Base-by-base conservation (phyloP, 2,113 vertebrate species). In the Sorex fumeus region DNA sequence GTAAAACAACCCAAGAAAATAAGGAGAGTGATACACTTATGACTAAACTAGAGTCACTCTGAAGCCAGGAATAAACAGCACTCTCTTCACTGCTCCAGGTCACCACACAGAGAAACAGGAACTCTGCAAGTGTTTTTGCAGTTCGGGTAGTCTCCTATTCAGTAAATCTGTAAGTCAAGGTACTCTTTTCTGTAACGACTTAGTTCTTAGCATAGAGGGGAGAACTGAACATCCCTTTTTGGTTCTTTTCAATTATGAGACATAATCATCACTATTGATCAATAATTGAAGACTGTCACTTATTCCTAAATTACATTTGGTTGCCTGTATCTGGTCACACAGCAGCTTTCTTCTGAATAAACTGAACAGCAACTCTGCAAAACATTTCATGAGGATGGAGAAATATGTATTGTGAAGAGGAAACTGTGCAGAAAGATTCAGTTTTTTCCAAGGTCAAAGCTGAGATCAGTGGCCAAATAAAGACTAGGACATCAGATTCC, bases 401-500 rank as follows among this genome's bases (percentile, higher is more conserved):
- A 50, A 87, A 47, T 18, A 66, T 75, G 25, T 16, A 74, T 70
- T 50, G 74, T 91, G 18, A 53, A 91, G 60, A 28, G 47, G 28
- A 87, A 91, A 90, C 72, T 84, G n/a, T 27, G n/a, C 30, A 47
- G 53, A 90, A 84, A 93, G 86, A 84, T 45, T 77, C 79, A 88
- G n/a, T 27, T 75, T 94, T 91, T 83, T 67, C 76, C 69, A 86
- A 90, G 62, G 79, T 81, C 75, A 87, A 82, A 87, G 66, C 30
- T 93, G 92, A 96, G 74, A 30, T 87, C 92, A 87, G 27, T 74
- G 74, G 45, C 75, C 57, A 79, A 76, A 77, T 70, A 40, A 77
- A 84, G 76, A 93, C n/a, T 1, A 93, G 47, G 36, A 67, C 10
- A 27, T 30, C 12, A 25, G 75, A 45, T 71, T 95, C 76, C 67